Evolutionary conservation across 1,140 invertebrate species (phyloP).

Genomic region (Agraylea sexmaculata): DNA sequence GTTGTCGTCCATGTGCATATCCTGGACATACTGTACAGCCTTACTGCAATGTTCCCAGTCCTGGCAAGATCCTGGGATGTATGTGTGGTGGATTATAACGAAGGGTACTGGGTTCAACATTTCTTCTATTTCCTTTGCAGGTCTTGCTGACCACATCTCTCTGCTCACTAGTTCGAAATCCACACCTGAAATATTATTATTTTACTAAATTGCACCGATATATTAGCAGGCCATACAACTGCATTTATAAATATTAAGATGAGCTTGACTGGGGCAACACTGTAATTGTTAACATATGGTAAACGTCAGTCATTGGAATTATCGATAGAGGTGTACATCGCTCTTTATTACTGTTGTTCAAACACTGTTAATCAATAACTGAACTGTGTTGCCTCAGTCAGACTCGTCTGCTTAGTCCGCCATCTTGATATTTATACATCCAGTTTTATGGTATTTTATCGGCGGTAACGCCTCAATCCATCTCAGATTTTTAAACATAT

Average conservation of each 20-base stretch:
- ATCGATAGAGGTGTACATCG: too few species aligned
- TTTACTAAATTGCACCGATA: too few species aligned
- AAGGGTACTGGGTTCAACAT: slow-evolving; percentile 52
- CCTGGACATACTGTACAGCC: slow-evolving; percentile 45
- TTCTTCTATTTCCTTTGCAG: slow-evolving; percentile 32
- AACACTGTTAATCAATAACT: neutral
- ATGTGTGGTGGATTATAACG: slow-evolving; percentile 68
- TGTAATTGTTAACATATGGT: neutral
- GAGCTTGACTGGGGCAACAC: too few species aligned
- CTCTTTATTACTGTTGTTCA: too few species aligned
- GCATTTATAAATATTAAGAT: too few species aligned
- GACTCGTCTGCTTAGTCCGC: too few species aligned
- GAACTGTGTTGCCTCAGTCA: neutral
- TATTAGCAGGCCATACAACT: too few species aligned
- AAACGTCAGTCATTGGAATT: neutral
- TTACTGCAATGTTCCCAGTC: slow-evolving; percentile 36
- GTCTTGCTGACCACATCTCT: slow-evolving; percentile 49
- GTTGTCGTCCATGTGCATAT: slow-evolving; percentile 43
- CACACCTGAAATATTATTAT: neutral
- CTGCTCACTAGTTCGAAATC: slow-evolving; percentile 41
- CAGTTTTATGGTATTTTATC: too few species aligned
- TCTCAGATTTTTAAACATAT: neutral
- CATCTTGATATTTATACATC: too few species aligned
- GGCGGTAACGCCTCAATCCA: too few species aligned
- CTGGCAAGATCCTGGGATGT: slow-evolving; percentile 45